These are phyloP conservation scores for Megalonaias nervosa DNA, from an alignment of 1,140 invertebrate genomes.

Conservation along the genomic window DNA sequence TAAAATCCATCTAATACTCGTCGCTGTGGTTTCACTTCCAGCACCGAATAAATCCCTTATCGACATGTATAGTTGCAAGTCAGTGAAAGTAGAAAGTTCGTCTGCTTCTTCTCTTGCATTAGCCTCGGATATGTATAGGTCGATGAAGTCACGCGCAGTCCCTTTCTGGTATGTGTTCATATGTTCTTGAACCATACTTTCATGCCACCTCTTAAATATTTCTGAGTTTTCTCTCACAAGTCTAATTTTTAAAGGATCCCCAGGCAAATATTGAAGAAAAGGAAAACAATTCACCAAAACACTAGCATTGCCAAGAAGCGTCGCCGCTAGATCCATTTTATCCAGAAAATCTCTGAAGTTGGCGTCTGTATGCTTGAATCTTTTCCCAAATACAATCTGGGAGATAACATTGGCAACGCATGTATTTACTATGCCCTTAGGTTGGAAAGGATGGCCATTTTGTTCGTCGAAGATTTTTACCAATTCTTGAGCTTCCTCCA, in stretches of 20 bases:
- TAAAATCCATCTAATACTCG: constrained; percentile 89
- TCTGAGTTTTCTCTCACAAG: no score
- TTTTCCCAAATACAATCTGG: constrained; percentile 90
- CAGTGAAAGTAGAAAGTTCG: constrained; percentile 10
- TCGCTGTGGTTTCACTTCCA: constrained; percentile 90
- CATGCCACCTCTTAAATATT: background rate
- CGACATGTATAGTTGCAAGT: constrained; percentile 29
- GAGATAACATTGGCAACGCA: constrained; percentile 94
- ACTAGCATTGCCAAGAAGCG: background rate
- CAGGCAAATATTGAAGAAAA: constrained; percentile 38
- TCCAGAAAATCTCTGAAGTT: no score
- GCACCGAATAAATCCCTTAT: constrained; percentile 87
- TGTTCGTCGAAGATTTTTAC: no score
- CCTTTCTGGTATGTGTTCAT: constrained; percentile 22
- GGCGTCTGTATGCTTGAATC: constrained; percentile 76
- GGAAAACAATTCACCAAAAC: constrained; percentile 41
- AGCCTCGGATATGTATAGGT: constrained; percentile 38
- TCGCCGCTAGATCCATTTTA: no score
- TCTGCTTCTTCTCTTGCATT: constrained; percentile 23
- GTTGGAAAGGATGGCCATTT: no score
- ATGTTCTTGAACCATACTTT: constrained; percentile 4
- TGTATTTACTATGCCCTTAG: no score
- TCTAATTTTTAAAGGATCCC: constrained; percentile 43
- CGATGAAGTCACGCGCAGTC: constrained; percentile 31
- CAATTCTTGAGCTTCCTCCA: no score